These are phyloP conservation scores for Malurus alboscapulatus DNA, from an alignment of 2,113 vertebrate genomes.

Conservation along the genomic window DNA sequence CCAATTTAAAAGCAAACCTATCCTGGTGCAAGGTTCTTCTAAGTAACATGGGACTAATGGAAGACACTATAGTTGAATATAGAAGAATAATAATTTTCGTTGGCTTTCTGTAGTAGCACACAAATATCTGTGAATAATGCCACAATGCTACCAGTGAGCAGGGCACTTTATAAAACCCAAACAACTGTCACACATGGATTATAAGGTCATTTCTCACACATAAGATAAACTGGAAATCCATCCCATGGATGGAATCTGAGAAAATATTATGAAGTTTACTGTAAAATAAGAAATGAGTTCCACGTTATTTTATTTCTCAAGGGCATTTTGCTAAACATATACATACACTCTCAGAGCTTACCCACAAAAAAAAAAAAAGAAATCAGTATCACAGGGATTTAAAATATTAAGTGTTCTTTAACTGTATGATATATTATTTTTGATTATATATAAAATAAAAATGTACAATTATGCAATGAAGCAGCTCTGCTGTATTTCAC, in stretches of 20 bases:
- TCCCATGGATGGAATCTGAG: slow-evolving; percentile 57
- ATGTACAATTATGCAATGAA: background rate
- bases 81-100: slow-evolving; percentile 71
- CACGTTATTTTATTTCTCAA: slow-evolving; percentile 72
- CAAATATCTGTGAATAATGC: slow-evolving; percentile 74
- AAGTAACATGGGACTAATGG: slow-evolving; percentile 49
- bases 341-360: slow-evolving; percentile 8
- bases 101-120: slow-evolving; percentile 51
- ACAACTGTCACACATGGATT: slow-evolving; percentile 75
- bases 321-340: slow-evolving; percentile 68
- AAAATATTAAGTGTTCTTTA: slow-evolving; percentile 30
- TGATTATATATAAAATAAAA: background rate
- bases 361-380: background rate
- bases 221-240: slow-evolving; percentile 75
- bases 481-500: background rate
- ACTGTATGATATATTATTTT: slow-evolving; percentile 1
- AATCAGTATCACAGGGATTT: slow-evolving; percentile 5
- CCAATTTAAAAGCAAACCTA: background rate
- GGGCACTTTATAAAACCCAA: slow-evolving; percentile 76
- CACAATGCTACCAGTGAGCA: slow-evolving; percentile 55
- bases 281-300: slow-evolving; percentile 73
- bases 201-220: slow-evolving; percentile 78
- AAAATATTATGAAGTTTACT: slow-evolving; percentile 66
- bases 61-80: slow-evolving; percentile 54
- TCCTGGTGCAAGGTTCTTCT: slow-evolving; percentile 6